Conservation (phyloP, 2,113 vertebrate species). For the Rhinolophus sinicus region DNA sequence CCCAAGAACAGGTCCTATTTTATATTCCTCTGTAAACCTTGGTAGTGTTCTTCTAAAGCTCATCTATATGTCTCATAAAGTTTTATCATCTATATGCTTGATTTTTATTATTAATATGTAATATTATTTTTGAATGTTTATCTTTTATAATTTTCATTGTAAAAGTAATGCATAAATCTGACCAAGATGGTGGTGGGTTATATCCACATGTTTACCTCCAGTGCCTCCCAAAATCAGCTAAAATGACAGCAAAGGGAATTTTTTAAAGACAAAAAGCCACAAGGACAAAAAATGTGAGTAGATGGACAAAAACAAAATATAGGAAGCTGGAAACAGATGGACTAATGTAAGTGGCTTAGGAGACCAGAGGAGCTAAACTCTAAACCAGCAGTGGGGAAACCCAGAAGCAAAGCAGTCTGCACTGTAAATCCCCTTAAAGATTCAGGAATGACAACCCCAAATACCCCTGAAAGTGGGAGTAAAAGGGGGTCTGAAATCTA, state of each 20-base stretch:
- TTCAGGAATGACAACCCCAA: not conserved
- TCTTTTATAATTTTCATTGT: not conserved
- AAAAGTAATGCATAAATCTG: not conserved
- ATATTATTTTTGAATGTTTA: not conserved
- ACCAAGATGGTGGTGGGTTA: not conserved
- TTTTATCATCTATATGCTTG: not conserved
- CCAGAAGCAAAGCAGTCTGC: not conserved
- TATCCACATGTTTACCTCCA: not conserved
- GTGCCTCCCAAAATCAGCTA: not conserved
- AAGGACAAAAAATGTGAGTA: not conserved
- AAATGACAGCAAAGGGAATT: not conserved
- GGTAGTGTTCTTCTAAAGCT: not conserved
- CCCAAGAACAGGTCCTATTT: not conserved
- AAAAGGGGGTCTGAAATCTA: not conserved
- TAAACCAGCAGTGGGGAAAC: not conserved
- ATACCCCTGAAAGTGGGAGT: not conserved
- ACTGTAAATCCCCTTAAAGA: not conserved
- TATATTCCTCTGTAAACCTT: not conserved
- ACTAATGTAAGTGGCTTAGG: not conserved
- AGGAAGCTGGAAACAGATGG: not conserved
- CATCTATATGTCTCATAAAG: not conserved
- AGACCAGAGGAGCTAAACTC: not conserved
- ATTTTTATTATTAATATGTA: not conserved
- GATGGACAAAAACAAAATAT: not conserved
- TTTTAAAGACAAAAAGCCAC: not conserved